Base-by-base conservation (phyloP, 2,888 invertebrate genomes). In the Cheilosia vulpina region DNA sequence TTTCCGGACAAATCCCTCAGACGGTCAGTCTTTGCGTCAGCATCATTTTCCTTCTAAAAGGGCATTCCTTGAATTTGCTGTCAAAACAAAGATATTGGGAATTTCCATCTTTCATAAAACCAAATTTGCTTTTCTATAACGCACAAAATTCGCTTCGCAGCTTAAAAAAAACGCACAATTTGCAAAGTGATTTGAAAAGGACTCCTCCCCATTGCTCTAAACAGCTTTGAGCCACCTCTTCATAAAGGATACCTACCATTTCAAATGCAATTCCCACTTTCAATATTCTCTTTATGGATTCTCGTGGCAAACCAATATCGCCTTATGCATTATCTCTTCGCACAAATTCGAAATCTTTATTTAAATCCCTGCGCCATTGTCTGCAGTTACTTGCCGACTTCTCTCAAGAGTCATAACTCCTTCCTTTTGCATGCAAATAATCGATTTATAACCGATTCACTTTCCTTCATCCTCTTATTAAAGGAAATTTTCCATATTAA, bases 341-440 rank as follows among this genome's bases (percentile, higher is more conserved):
- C 38, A n/a, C 1, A 13, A 13, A 38, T 13, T 5, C 9, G 11
- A 62, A 27, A 62, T 13, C 13, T 31, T 45, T 47, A 45, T 27
- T 45, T 19, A 45, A 62, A 27, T 45, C 62, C 60, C 15, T 50
- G 31, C 47, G 7, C 31, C 52, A 63, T 47, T 63, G 53, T 41
- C 53, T 66, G 41, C 31, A 65, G 6, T 27, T 27, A 45, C 60
- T 45, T 62, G 9, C 7, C 4, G 63, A 38, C 63, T 65, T 41
- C 21, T 11, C 4, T 6, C 4, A 43, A 34, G 24, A 27, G 24
- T 43, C 27, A 41, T 47, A 45, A 17, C 19, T 17, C 7, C 7
- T 50, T 50, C 34, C 58, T 38, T 58, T 71, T 57, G 58, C 58
- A 58, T 60, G 57, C 69, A 57, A 69, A 69, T 69, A 69, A 69